Evolutionary conservation across 1,140 invertebrate species (phyloP).

Genomic region (Tetranychus cinnabarinus): DNA sequence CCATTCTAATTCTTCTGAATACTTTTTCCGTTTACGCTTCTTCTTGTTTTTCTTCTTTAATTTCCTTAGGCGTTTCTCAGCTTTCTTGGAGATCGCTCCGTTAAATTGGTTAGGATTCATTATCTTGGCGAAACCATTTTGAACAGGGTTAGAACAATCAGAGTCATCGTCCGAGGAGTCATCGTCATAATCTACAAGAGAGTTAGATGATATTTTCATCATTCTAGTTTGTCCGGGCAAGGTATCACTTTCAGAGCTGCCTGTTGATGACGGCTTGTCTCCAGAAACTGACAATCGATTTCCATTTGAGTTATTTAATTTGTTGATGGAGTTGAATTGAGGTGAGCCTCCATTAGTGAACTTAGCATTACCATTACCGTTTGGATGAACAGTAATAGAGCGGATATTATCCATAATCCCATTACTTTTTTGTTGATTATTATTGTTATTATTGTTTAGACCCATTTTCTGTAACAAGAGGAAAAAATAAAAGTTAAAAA

Average conservation of each 20-base stretch:
- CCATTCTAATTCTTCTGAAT: slow-evolving; percentile 12
- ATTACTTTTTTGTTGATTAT: background rate
- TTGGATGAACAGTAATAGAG: background rate
- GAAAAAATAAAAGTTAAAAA: no score
- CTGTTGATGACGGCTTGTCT: no score
- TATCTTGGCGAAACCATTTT: background rate
- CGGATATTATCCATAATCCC: background rate
- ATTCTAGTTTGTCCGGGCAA: no score
- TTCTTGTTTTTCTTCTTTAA: background rate
- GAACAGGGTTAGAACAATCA: background rate
- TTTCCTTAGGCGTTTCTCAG: background rate
- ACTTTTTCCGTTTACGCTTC: slow-evolving; percentile 1
- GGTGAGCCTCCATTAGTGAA: background rate
- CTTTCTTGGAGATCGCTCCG: background rate
- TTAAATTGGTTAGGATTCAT: background rate
- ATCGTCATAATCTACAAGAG: background rate
- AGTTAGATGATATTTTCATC: background rate
- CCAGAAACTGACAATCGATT: no score
- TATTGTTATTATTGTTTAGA: no score
- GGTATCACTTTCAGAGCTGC: no score
- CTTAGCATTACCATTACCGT: background rate
- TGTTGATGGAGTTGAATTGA: no score
- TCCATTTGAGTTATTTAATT: no score
- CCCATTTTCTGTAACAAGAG: no score
- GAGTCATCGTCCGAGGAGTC: slow-evolving; percentile 1